phyloP scores from a whole-genome alignment of 2,888 invertebrate species.

The Augochlorella aurata region DNA sequence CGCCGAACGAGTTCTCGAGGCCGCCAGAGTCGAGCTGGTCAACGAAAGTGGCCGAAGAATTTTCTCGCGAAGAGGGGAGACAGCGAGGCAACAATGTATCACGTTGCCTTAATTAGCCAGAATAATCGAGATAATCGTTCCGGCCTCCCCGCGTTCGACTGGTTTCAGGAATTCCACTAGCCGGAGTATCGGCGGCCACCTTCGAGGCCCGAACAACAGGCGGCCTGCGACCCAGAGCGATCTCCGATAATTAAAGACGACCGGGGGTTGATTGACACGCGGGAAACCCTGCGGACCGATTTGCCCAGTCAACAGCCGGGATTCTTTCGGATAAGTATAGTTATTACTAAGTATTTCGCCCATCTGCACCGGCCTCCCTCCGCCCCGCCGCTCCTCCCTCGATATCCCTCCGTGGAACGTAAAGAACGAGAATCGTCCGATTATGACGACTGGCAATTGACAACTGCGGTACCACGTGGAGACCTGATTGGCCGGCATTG shows the following conservation, averaged over 20 bases:
- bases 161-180: conserved; percentile 50
- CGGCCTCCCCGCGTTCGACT: conserved; percentile 16
- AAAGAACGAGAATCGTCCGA: conserved; percentile 55
- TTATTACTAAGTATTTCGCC: conserved; percentile 54
- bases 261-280: conserved; percentile 67
- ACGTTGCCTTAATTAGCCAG: conserved; percentile 25
- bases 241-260: conserved; percentile 66
- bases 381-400: neutral
- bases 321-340: conserved; percentile 43
- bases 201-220: conserved; percentile 57
- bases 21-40: too few relatives aligned
- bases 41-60: neutral
- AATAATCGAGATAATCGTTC: conserved; percentile 27
- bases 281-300: conserved; percentile 55
- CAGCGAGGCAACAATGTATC: conserved; percentile 13
- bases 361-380: conserved; percentile 3
- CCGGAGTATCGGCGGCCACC: conserved; percentile 26
- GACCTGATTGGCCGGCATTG: conserved; percentile 42
- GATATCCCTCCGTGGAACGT: neutral
- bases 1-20: neutral
- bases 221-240: conserved; percentile 51
- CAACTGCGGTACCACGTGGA: conserved; percentile 47
- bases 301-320: conserved; percentile 37
- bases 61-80: neutral
- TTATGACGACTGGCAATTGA: conserved; percentile 47